Evolutionary conservation across 2,888 invertebrate species (phyloP), one percentile per base, ranked within the genome.

Genomic region (Strigamia crassipes): DNA sequence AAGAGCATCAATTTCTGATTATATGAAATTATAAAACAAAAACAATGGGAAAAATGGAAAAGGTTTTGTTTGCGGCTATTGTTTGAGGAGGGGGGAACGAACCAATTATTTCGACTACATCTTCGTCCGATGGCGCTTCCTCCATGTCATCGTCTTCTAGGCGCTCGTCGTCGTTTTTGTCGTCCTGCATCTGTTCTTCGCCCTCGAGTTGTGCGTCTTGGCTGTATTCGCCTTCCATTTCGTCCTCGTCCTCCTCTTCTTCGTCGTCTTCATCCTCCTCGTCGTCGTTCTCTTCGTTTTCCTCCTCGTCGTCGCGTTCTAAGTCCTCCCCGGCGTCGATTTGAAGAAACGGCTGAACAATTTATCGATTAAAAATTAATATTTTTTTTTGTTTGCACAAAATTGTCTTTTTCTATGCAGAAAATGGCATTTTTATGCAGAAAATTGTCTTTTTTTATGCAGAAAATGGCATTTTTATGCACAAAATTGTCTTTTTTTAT

Each of bases 141-240:
- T 79, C 83, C 80, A 82, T 83, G 23, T 84, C 85, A 21, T 84
- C 86, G 56, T 85, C 85, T 8, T 83, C 84, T 18, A 84, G 83
- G 42, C 84, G 85, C 80, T 85, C 85, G 38, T 85, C 84, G 81
- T 85, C 85, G 18, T 56, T 80, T 27, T 27, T 61, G 13, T 80
- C 80, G 46, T 78, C 81, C 31, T 78, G 73, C 81, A 81, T 82
- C 41, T 78, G 80, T 79, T 82, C 82, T 34, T 83, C 83, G 42
- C 79, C 51, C 21, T 82, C 81, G 23, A 34, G 34, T 31, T 77
- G 79, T 1, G 46, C 61, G 12, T 82, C 81, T 0, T 38, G 27
- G 18, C 73, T 46, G 46, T 77, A 82, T 21, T 84, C 84, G 42
- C 84, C 85, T n/a, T 81, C 83, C 80, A 80, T 80, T 31, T 56